Evolutionary conservation across 2,113 vertebrate species (phyloP).

Genomic region (Reinhardtius hippoglossoides): DNA sequence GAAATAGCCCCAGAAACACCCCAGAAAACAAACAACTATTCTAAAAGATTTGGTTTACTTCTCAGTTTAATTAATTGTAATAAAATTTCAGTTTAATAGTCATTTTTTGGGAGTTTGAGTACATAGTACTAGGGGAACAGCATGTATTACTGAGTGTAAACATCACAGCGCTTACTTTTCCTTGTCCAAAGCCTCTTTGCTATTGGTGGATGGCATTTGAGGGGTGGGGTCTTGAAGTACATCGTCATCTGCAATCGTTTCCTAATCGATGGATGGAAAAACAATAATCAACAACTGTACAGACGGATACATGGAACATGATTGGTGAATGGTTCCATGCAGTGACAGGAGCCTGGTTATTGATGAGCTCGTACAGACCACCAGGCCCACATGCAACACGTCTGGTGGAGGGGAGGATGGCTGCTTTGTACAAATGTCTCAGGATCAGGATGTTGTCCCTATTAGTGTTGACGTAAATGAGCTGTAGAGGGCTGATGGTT

Average conservation of each 20-base stretch:
- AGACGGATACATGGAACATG: constrained; percentile 12
- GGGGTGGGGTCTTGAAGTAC: constrained; percentile 76
- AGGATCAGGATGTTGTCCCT: not conserved
- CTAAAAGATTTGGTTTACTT: too few species aligned
- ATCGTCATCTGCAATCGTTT: constrained; percentile 74
- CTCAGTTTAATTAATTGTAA: too few species aligned
- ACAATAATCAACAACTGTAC: constrained; percentile 16
- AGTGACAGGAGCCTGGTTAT: constrained; percentile 12
- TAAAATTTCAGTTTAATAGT: too few species aligned
- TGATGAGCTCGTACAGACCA: constrained; percentile 16
- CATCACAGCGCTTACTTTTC: constrained; percentile 68
- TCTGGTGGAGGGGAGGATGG: constrained; percentile 15
- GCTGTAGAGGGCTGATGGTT: constrained; percentile 8
- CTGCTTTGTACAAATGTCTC: constrained; percentile 2
- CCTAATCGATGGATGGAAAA: constrained; percentile 56
- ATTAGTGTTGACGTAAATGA: constrained; percentile 4
- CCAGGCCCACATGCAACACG: constrained; percentile 51
- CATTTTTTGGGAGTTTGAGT: too few species aligned
- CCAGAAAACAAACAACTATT: too few species aligned
- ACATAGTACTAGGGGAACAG: not conserved
- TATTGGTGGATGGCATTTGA: constrained; percentile 75
- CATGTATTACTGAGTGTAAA: not conserved
- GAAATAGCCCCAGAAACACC: too few species aligned
- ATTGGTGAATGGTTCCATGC: constrained; percentile 34
- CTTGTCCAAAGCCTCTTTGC: constrained; percentile 80